A percentile compares a stretch with the other conserved stretches of the same genome.
phyloP scores from a whole-genome alignment of 2,888 invertebrate genomes.

The Linyphia triangularis region DNA sequence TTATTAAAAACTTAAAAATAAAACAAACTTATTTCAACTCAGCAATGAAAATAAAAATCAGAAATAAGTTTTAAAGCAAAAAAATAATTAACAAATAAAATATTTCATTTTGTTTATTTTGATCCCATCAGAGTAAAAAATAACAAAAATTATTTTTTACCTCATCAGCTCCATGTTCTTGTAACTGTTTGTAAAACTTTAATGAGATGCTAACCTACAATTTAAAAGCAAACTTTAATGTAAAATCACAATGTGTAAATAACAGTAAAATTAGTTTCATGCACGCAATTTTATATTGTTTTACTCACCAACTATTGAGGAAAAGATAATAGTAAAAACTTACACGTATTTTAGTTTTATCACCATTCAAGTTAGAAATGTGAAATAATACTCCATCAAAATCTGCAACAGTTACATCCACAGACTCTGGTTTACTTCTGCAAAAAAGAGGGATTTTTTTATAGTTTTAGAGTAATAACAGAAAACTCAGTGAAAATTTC shows the following conservation, averaged over 20 bases:
- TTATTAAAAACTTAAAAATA: no score
- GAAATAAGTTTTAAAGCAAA: neutral
- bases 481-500: neutral
- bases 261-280: no score
- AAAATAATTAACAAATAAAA: neutral
- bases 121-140: neutral
- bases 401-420: conserved; percentile 96
- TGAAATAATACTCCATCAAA: conserved; percentile 99
- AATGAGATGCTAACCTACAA: conserved; percentile 96
- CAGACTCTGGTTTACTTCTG: conserved; percentile 96
- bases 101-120: no score
- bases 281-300: no score
- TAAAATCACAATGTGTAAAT: no score
- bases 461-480: neutral
- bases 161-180: conserved; percentile 98
- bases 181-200: conserved; percentile 98
- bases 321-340: conserved; percentile 81
- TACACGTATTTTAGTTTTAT: conserved; percentile 98
- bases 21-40: neutral
- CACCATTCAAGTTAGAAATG: conserved; percentile 96
- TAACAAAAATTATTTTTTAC: conserved; percentile 77
- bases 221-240: neutral
- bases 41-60: neutral
- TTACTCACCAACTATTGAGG: no score
- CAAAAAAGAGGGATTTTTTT: conserved; percentile 81